These are phyloP conservation scores for Mustela nigripes DNA, from an alignment of 2,113 vertebrate genomes.

Conservation along the genomic window DNA sequence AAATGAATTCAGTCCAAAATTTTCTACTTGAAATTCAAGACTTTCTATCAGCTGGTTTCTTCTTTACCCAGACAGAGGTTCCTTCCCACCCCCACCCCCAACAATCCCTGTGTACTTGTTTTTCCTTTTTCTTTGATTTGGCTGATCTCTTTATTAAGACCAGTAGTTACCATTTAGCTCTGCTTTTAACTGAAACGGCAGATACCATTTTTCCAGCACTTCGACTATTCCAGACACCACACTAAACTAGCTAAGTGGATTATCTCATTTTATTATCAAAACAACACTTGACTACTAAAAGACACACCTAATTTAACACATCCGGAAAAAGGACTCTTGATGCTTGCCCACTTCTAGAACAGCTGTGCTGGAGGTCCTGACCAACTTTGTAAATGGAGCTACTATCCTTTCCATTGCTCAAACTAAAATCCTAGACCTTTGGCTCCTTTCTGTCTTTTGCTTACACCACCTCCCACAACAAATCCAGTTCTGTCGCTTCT, in stretches of 20 bases:
- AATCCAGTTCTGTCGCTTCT: background rate
- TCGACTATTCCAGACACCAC: background rate
- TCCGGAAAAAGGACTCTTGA: background rate
- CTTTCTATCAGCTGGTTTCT: background rate
- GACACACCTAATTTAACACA: background rate
- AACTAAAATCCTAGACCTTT: background rate
- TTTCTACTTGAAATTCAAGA: constrained; percentile 20
- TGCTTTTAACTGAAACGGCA: background rate
- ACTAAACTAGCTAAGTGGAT: background rate
- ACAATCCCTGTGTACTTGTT: background rate
- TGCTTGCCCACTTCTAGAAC: background rate
- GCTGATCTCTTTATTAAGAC: background rate
- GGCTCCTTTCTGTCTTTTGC: background rate
- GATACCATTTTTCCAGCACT: background rate
- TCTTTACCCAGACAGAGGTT: background rate
- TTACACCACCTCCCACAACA: background rate
- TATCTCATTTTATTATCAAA: background rate
- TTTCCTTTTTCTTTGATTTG: background rate
- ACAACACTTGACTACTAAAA: background rate
- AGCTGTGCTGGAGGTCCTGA: background rate
- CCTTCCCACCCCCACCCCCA: background rate
- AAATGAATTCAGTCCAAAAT: background rate
- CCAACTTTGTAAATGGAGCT: background rate
- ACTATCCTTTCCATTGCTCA: background rate
- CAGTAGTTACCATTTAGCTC: background rate